Percentiles rank a stretch among this genome's conserved stretches.
phyloP scores from a whole-genome alignment of 2,888 invertebrate species.

The Camptogramma bilineatum region DNA sequence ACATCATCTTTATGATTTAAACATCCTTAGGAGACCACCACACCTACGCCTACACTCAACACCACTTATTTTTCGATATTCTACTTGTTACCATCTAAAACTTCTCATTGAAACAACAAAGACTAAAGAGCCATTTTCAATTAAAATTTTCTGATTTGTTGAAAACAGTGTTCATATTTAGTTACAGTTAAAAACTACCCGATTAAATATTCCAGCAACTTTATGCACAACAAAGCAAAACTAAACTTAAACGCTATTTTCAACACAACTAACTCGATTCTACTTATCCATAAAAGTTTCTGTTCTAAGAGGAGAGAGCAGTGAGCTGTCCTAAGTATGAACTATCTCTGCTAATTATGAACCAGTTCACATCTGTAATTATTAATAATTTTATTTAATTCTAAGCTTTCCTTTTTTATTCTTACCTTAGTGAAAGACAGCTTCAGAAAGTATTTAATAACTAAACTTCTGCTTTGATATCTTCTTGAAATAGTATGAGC shows the following conservation, averaged over 20 bases:
- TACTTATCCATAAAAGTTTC: constrained; percentile 79
- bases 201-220: constrained; percentile 34
- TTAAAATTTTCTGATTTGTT: constrained; percentile 1
- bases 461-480: not conserved
- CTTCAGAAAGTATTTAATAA: not conserved
- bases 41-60: no score
- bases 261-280: constrained; percentile 73
- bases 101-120: not conserved
- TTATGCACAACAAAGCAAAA: constrained; percentile 57
- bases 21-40: no score
- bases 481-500: not conserved
- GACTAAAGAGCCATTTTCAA: not conserved
- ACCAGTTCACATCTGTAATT: not conserved
- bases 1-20: no score
- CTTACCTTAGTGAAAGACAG: no score
- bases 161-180: constrained; percentile 15
- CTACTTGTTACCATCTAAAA: no score
- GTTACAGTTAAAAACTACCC: constrained; percentile 23
- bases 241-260: constrained; percentile 72
- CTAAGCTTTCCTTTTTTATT: no score
- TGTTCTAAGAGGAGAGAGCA: constrained; percentile 61
- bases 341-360: not conserved
- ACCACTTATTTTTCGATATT: no score
- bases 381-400: not conserved
- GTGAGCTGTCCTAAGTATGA: constrained; percentile 1